Evolutionary conservation across 2,113 vertebrate genomes (phyloP).

Genomic region (Albula glossodonta): DNA sequence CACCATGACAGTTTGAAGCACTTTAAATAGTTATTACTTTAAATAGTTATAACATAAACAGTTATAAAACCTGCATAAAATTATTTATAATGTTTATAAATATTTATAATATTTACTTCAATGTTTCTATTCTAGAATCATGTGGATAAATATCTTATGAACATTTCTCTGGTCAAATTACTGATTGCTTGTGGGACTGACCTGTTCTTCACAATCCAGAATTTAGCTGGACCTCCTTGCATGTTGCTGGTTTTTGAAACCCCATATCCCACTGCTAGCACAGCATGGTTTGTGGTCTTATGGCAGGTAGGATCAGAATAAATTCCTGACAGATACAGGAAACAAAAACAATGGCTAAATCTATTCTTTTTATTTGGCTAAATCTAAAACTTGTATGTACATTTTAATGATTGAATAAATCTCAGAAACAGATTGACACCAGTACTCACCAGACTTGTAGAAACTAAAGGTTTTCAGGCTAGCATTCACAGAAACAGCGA

Average conservation of each 20-base stretch:
- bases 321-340: background rate
- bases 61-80: too few species aligned
- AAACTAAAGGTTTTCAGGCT: conserved; percentile 35
- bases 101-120: too few species aligned
- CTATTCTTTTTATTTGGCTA: too few species aligned
- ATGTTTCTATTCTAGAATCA: too few species aligned
- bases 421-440: background rate
- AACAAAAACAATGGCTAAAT: background rate
- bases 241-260: background rate
- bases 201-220: conserved; percentile 11
- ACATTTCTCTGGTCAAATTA: too few species aligned
- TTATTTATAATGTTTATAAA: too few species aligned
- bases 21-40: too few species aligned
- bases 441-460: conserved; percentile 40
- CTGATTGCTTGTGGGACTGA: background rate
- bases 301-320: background rate
- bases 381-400: too few species aligned
- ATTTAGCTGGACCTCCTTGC: background rate
- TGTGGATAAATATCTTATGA: too few species aligned
- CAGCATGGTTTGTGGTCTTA: background rate
- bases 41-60: too few species aligned
- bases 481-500: conserved; percentile 30
- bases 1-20: background rate
- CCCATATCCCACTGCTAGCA: conserved; percentile 2
- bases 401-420: background rate